Percentiles rank a stretch among this genome's conserved stretches.
These are phyloP conservation scores for Lasioglossum albipes DNA, from an alignment of 1,140 invertebrate species.

Conservation along the genomic window DNA sequence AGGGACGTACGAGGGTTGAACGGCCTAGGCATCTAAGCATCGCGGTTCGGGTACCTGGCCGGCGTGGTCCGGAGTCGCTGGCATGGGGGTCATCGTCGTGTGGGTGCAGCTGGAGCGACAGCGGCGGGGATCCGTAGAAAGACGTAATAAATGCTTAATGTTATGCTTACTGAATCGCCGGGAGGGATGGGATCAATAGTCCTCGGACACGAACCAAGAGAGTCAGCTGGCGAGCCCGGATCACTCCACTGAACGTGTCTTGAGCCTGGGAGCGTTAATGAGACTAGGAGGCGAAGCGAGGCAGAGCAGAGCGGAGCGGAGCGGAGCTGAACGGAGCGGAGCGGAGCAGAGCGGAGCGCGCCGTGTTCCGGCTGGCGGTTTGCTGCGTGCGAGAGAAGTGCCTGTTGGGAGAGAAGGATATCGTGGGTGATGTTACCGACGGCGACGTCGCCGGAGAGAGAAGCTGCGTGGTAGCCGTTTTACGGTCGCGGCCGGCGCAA, in stretches of 20 bases:
- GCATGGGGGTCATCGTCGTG: not conserved
- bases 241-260: slow-evolving; percentile 55
- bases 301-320: no score
- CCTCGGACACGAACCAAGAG: slow-evolving; percentile 30
- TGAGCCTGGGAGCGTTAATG: no score
- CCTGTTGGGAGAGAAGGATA: slow-evolving; percentile 2
- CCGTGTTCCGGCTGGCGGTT: slow-evolving; percentile 18
- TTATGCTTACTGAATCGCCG: slow-evolving; percentile 53
- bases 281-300: no score
- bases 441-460: slow-evolving; percentile 2
- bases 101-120: not conserved
- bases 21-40: no score
- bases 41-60: no score
- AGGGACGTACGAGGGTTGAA: no score
- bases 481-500: slow-evolving; percentile 56
- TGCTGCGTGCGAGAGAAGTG: slow-evolving; percentile 24
- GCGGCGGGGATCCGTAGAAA: not conserved
- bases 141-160: slow-evolving; percentile 29
- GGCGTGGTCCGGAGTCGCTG: not conserved
- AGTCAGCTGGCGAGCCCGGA: slow-evolving; percentile 35
- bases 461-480: slow-evolving; percentile 25
- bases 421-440: slow-evolving; percentile 42
- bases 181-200: slow-evolving; percentile 33
- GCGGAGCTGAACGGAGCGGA: no score
- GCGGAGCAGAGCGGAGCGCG: no score